Conservation (phyloP, 35 echinoderm and acorn worm genomes). For the Amphiura filiformis region DNA sequence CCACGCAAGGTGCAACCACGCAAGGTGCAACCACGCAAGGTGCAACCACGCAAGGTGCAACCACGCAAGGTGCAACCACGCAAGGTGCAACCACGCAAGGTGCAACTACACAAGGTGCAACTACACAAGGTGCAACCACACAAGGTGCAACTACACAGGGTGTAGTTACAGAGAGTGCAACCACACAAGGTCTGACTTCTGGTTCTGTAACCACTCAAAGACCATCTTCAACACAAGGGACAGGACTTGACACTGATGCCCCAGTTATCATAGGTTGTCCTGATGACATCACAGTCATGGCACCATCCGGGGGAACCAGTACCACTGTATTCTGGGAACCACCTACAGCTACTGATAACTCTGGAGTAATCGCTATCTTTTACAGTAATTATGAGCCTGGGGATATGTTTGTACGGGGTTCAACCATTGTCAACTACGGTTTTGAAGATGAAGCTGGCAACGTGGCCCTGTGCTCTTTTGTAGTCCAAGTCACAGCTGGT, state of each 20-base stretch:
- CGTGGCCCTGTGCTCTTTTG: slow-evolving; percentile 26
- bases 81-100: neutral
- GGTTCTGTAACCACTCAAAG: neutral
- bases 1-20: neutral
- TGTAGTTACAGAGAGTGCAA: neutral
- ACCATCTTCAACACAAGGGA: too few species aligned
- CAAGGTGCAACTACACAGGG: neutral
- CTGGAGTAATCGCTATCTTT: slow-evolving; percentile 6
- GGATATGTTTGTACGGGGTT: slow-evolving; percentile 32
- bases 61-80: neutral
- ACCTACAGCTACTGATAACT: slow-evolving; percentile 49
- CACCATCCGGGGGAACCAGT: slow-evolving; percentile 8
- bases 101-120: neutral
- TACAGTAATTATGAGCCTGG: slow-evolving; percentile 3
- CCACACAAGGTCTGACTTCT: neutral
- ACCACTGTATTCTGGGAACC: slow-evolving; percentile 23
- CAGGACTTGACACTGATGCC: slow-evolving; percentile 3
- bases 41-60: neutral
- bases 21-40: neutral
- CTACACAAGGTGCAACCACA: neutral
- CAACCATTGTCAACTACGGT: slow-evolving; percentile 48
- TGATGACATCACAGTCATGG: neutral
- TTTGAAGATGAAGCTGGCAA: slow-evolving; percentile 61
- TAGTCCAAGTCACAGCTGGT: slow-evolving; percentile 17
- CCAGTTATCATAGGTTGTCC: slow-evolving; percentile 49